Evolutionary conservation across 2,797 vertebrate species (phyloP), one percentile per base, ranked within the genome.

Genomic region (Acanthurus leucopareius): DNA sequence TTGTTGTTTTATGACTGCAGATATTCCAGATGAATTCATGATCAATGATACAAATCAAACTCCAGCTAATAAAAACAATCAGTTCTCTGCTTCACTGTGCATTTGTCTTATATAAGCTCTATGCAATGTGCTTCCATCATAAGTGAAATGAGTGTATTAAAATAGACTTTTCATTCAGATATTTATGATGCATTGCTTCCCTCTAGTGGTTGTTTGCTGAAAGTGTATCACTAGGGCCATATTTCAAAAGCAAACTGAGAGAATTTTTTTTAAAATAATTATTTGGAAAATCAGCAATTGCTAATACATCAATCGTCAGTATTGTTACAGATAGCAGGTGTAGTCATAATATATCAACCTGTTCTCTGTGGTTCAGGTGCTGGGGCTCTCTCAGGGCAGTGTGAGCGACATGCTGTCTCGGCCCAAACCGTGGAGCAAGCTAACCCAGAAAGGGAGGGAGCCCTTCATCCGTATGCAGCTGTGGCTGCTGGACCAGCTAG

Each of bases 391-490:
- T 45, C 98, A 99, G 92, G 98, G 98, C 89, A 99, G 98, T 0
- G 98, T 99, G 89, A 99, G 98, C 0, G 98, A 99, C 95, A 99
- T 99, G 98, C 91, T 99, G 84, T 99, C 98, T 0, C 93, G 98
- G 63, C 98, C 98, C 32, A 99, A 99, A 90, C 98, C 98, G 0
- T 99, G 98, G 98, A 98, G 98, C 94, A 99, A 99, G 93, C 95
- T 99, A 87, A 99, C 98, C 0, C 98, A 99, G 93, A 99, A 99
- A 89, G 98, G 98, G 54, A 94, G 98, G 25, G 98, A 99, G 88
- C 98, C 98, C 1, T 99, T 99, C 90, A 99, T 99, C 87, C 97
- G 98, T 57, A 99, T 99, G 98, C 98, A 99, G 93, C 95, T 99
- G 78, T 99, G 98, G 98, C 90, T 99, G 48, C 96, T 97, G 0